These are phyloP conservation scores for Crotalus adamanteus DNA, from an alignment of 2,797 vertebrate genomes.

Conservation along the genomic window DNA sequence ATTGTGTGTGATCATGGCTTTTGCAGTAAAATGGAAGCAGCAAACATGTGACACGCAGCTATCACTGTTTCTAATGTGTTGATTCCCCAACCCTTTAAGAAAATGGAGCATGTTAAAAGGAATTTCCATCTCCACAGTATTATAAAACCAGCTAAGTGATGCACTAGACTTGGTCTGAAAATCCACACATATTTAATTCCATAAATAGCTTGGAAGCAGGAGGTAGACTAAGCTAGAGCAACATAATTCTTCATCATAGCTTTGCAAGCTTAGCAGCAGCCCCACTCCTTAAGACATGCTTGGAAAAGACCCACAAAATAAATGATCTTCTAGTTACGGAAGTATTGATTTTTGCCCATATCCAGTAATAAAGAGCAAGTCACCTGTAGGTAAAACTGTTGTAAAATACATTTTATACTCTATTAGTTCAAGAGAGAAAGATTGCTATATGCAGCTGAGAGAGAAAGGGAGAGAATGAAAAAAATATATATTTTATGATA, in stretches of 20 bases:
- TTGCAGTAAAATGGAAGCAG: slow-evolving; percentile 60
- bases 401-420: slow-evolving; percentile 84
- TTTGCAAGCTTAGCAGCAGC: slow-evolving; percentile 75
- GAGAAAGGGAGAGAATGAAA: slow-evolving; percentile 48
- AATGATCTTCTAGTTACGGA: slow-evolving; percentile 77
- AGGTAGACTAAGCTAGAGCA: slow-evolving; percentile 62
- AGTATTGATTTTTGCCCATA: slow-evolving; percentile 81
- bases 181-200: slow-evolving; percentile 64
- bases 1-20: slow-evolving; percentile 48
- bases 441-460: slow-evolving; percentile 67
- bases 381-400: slow-evolving; percentile 83
- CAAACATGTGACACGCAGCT: slow-evolving; percentile 54
- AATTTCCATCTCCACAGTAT: slow-evolving; percentile 39
- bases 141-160: slow-evolving; percentile 27
- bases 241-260: slow-evolving; percentile 79
- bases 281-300: slow-evolving; percentile 78
- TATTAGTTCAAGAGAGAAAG: slow-evolving; percentile 80
- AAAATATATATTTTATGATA: slow-evolving; percentile 69
- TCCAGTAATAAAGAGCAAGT: slow-evolving; percentile 82
- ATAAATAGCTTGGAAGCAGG: slow-evolving; percentile 66
- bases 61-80: slow-evolving; percentile 59
- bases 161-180: slow-evolving; percentile 54
- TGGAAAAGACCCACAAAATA: slow-evolving; percentile 76
- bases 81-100: slow-evolving; percentile 42
- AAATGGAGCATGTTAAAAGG: slow-evolving; percentile 61